Percentiles rank a stretch among this genome's conserved stretches.
These are phyloP conservation scores for Drosophila anceps DNA, from an alignment of 2,888 invertebrate genomes.

Conservation along the genomic window DNA sequence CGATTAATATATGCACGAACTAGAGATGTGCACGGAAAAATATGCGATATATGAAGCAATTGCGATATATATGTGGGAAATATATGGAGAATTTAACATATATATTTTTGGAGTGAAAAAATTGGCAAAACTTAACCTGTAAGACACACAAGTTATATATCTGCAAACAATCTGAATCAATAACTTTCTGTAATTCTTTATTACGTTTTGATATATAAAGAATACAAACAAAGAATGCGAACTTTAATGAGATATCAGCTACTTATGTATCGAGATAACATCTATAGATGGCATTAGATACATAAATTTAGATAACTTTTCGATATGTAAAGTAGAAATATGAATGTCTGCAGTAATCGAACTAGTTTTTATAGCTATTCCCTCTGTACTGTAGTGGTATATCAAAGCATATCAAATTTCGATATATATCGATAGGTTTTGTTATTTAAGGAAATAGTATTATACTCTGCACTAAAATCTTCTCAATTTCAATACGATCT, in stretches of 20 bases:
- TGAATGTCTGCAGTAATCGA: not conserved
- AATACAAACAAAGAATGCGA: no score
- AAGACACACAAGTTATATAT: not conserved
- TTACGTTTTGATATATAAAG: not conserved
- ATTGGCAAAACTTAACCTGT: no score
- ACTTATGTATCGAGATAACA: no score
- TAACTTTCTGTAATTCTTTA: not conserved
- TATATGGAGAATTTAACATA: not conserved
- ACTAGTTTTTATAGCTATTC: no score
- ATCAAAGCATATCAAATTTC: not conserved
- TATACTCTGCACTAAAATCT: not conserved
- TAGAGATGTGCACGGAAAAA: not conserved
- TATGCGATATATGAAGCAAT: not conserved
- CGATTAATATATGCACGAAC: conserved; percentile 15
- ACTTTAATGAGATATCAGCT: no score
- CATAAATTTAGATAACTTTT: not conserved
- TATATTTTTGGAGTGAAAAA: not conserved
- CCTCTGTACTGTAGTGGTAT: no score
- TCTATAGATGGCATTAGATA: not conserved
- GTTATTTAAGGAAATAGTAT: not conserved
- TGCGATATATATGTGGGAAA: not conserved
- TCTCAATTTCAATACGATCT: not conserved
- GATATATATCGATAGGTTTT: not conserved
- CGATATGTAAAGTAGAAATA: not conserved
- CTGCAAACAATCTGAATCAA: not conserved